These are phyloP conservation scores for Sebastes iracundus DNA, from an alignment of 2,797 vertebrate genomes.

Conservation along the genomic window DNA sequence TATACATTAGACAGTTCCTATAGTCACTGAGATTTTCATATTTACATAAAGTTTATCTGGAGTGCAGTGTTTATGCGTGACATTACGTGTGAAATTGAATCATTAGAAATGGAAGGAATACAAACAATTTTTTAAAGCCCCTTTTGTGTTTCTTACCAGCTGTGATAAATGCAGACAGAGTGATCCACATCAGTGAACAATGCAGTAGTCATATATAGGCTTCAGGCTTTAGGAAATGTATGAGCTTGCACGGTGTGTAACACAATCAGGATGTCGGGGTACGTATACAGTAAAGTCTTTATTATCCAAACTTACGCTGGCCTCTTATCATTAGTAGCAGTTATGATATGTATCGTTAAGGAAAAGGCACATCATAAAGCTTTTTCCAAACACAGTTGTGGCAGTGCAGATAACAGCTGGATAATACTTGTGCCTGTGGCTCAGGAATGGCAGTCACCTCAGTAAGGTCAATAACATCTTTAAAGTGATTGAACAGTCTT, in stretches of 20 bases:
- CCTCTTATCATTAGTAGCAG: slow-evolving; percentile 23
- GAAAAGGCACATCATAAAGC: slow-evolving; percentile 62
- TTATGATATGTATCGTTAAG: slow-evolving; percentile 54
- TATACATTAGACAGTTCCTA: neutral
- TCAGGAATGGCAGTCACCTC: slow-evolving; percentile 69
- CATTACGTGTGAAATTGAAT: neutral
- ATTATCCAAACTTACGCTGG: slow-evolving; percentile 53
- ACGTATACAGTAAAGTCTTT: slow-evolving; percentile 46
- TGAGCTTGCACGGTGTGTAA: neutral
- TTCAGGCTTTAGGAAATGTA: neutral
- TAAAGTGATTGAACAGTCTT: slow-evolving; percentile 19
- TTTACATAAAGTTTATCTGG: neutral
- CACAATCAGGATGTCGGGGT: neutral
- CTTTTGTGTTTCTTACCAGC: neutral
- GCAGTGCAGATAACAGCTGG: slow-evolving; percentile 61
- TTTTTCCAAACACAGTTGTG: slow-evolving; percentile 48
- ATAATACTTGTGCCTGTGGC: slow-evolving; percentile 61
- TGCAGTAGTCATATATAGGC: neutral
- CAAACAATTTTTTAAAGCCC: neutral
- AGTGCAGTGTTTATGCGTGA: neutral
- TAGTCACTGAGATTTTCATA: neutral
- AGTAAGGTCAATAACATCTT: slow-evolving; percentile 1
- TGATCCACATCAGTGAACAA: neutral
- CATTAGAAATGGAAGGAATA: neutral
- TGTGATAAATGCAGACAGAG: neutral